Conservation (phyloP, 2,888 invertebrate genomes). For the Margaritifera margaritifera region DNA sequence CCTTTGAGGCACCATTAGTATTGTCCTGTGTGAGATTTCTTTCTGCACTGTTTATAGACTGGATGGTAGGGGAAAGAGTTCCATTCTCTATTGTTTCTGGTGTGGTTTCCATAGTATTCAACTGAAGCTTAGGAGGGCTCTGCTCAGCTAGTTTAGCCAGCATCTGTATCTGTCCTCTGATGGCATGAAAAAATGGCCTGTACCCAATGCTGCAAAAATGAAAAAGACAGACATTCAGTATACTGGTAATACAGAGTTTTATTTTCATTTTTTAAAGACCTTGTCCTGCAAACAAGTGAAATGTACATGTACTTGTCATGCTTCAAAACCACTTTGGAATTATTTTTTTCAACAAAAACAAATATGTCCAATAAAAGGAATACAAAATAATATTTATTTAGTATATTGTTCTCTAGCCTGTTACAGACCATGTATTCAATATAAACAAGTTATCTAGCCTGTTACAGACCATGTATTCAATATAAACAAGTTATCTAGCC, state of each 20-base stretch:
- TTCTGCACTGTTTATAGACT: constrained; percentile 50
- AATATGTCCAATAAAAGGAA: no score
- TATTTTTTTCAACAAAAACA: no score
- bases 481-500: no score
- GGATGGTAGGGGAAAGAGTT: constrained; percentile 56
- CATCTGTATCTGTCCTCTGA: constrained; percentile 60
- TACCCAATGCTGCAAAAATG: constrained; percentile 68
- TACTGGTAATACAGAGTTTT: not conserved
- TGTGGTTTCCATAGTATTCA: constrained; percentile 33
- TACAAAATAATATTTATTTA: no score
- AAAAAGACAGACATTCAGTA: constrained; percentile 1
- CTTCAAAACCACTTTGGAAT: no score
- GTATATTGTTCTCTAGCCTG: no score
- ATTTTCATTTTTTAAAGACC: not conserved
- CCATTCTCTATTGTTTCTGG: constrained; percentile 48
- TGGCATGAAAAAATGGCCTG: constrained; percentile 68
- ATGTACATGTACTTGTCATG: no score
- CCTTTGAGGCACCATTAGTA: constrained; percentile 8
- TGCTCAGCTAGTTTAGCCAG: constrained; percentile 63
- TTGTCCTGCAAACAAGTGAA: no score
- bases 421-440: no score
- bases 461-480: no score
- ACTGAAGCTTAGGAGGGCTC: constrained; percentile 53
- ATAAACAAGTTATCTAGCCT: no score
- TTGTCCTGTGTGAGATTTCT: constrained; percentile 31